Evolutionary conservation across 2,113 vertebrate genomes (phyloP), one percentile per base, ranked within the genome.

Genomic region (Gobiocypris rarus): DNA sequence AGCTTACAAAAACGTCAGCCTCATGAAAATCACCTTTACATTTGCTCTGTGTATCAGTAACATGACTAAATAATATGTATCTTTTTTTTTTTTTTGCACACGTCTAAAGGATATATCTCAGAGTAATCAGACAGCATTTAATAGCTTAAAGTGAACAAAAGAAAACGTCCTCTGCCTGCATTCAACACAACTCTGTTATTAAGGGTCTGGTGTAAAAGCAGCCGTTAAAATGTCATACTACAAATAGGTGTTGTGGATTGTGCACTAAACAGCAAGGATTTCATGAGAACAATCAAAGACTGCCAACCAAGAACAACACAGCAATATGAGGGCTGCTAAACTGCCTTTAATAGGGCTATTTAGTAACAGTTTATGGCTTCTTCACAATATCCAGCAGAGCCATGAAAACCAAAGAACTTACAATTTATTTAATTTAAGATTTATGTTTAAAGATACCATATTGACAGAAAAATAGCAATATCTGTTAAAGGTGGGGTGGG

Each of bases 151-250:
- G 67, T 34, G 54, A 63, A 74, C 38, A 80, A 79, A 86, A n/a
- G 43, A n/a, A 65, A 83, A 75, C 11, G 34, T 24, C 17, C 34
- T 79, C 50, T 71, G 61, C 26, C n/a, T 31, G 56, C 34, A 59
- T 54, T 83, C 22, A 59, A 19, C 58, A 58, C 59, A 74, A 31
- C 19, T 79, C 71, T 56, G 50, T 52, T 83, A 79, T 79, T 83
- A 65, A 74, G 26, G 45, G 54, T 58, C 48, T 17, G 38, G 41
- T 31, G 56, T 48, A 63, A 45, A 65, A 78, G 48, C 58, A 50
- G 71, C 59, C 63, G 84, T 56, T 41, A 75, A 80, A 83, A 83
- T 74, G 81, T 83, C 81, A 86, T 59, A 70, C 69, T 73, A 52
- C 81, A 74, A 41, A 83, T 48, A 83, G 71, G 71, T 43, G 31